A percentile compares a stretch with the other conserved stretches of the same genome.
These are phyloP conservation scores for Eudasyphora cyanicolor DNA, from an alignment of 2,888 invertebrate genomes.

Conservation along the genomic window DNA sequence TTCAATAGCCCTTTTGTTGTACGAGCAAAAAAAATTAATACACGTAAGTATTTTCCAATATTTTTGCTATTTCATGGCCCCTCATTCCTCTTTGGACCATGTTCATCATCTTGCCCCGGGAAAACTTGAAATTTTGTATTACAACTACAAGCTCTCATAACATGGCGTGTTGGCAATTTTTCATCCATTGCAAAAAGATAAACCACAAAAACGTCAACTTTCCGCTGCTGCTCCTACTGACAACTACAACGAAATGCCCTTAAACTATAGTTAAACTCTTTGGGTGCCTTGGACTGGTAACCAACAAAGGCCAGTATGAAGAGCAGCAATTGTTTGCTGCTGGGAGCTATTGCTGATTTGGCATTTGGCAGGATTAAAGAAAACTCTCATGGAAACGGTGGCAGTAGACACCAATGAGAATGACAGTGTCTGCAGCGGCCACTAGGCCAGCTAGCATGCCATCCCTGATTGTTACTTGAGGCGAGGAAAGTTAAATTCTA, in stretches of 20 bases:
- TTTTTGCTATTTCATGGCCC: background rate
- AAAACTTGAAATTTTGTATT: background rate
- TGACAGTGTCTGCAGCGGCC: background rate
- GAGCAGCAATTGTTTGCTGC: background rate
- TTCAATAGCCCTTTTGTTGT: slow-evolving; percentile 17
- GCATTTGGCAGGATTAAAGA: background rate
- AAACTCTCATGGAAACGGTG: background rate
- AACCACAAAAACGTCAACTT: slow-evolving; percentile 18
- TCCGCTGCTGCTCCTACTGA: background rate
- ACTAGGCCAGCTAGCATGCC: background rate
- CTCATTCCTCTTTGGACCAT: background rate
- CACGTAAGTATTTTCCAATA: background rate
- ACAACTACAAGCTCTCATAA: slow-evolving; percentile 12
- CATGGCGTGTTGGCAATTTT: slow-evolving; percentile 13
- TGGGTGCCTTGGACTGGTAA: too few species aligned
- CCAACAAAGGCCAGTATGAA: background rate
- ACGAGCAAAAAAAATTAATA: background rate
- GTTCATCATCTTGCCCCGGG: too few species aligned
- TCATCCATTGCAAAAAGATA: background rate
- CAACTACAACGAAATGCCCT: slow-evolving; percentile 20
- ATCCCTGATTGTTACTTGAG: slow-evolving; percentile 7
- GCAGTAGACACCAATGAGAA: background rate
- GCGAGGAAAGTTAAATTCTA: slow-evolving; percentile 1
- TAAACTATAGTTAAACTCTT: slow-evolving; percentile 16
- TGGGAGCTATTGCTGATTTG: background rate